Evolutionary conservation across 1,140 invertebrate species (phyloP).

Genomic region (Zaprionus capensis): DNA sequence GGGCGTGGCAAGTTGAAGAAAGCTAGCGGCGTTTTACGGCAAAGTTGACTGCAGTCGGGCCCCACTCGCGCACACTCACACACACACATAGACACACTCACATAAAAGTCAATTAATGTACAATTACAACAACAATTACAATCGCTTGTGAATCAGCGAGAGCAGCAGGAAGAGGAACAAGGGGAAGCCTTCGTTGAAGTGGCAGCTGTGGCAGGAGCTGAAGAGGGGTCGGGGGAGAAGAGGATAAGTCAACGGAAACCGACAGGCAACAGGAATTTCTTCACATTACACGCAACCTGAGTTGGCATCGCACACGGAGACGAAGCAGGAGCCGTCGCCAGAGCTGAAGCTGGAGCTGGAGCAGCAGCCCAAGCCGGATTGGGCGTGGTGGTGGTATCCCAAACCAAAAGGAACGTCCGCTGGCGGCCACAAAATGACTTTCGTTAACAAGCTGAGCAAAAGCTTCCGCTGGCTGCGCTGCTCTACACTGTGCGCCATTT

Average conservation of each 20-base stretch:
- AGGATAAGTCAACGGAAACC: constrained; percentile 42
- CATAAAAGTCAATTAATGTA: constrained; percentile 83
- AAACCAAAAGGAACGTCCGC: constrained; percentile 21
- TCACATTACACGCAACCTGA: constrained; percentile 76
- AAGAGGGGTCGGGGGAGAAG: constrained; percentile 7
- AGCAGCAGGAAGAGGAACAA: constrained; percentile 33
- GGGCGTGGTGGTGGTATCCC: constrained; percentile 4
- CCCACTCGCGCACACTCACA: neutral
- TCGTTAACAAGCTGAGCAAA: constrained; percentile 83
- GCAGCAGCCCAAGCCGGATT: neutral
- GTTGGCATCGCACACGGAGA: constrained; percentile 17
- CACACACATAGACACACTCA: neutral
- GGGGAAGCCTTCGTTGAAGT: neutral
- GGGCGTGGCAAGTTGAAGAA: constrained; percentile 36
- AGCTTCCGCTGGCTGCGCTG: constrained; percentile 82
- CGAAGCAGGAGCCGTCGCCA: constrained; percentile 8
- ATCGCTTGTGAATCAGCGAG: constrained; percentile 33
- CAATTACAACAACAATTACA: constrained; percentile 71
- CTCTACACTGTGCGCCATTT: constrained; percentile 83
- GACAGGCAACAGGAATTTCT: constrained; percentile 59
- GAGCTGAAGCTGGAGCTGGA: constrained; percentile 34
- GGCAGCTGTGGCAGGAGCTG: constrained; percentile 19
- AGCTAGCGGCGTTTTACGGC: constrained; percentile 17
- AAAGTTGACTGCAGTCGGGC: constrained; percentile 11
- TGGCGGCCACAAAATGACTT: constrained; percentile 74